Evolutionary conservation across 2,797 vertebrate genomes (phyloP), one percentile per base, ranked within the genome.

Genomic region (Pithecia hirsuta): DNA sequence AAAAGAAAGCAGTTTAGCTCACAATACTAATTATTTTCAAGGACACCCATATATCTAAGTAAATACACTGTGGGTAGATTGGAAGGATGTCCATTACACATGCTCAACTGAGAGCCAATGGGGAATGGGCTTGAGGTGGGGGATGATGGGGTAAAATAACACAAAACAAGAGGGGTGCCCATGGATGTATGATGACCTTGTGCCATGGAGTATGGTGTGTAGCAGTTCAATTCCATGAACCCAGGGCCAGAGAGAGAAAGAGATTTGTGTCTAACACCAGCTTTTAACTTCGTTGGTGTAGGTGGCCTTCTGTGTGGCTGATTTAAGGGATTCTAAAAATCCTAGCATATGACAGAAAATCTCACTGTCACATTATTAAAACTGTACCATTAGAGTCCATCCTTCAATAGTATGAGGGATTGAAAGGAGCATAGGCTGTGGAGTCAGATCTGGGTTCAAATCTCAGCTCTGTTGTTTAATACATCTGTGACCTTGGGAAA

Each of bases 261-360:
- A 12, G 4, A 55, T 75, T 46, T 59, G 26, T 95, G 72, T 50
- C 52, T 39, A 80, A 80, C 10, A 89, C 12, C 15, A 84, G 72
- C 79, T 80, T 88, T 84, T 90, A 83, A 88, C 24, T 50, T 79
- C 15, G 15, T 88, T 93, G 61, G 55, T 55, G 41, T 86, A 82
- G 41, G 8, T 59, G 36, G 70, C 41, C 74, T 67, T 72, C n/a
- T 50, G 7, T 87, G 44, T 81, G 46, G 15, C 64, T 76, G 20
- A 85, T 81, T 55, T 81, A 80, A 76, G 30, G 44, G 48, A 81
- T 90, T 92, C 67, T 89, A 78, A 48, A 67, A 89, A 93, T 78
- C 26, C 81, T 80, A 92, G 57, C 46, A 82, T 41, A 61, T 72
- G 81, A 74, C 76, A 46, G 22, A 78, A 91, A 90, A 52, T 57